These are phyloP conservation scores for Craniophora ligustri DNA, from an alignment of 2,888 invertebrate genomes.

Conservation along the genomic window DNA sequence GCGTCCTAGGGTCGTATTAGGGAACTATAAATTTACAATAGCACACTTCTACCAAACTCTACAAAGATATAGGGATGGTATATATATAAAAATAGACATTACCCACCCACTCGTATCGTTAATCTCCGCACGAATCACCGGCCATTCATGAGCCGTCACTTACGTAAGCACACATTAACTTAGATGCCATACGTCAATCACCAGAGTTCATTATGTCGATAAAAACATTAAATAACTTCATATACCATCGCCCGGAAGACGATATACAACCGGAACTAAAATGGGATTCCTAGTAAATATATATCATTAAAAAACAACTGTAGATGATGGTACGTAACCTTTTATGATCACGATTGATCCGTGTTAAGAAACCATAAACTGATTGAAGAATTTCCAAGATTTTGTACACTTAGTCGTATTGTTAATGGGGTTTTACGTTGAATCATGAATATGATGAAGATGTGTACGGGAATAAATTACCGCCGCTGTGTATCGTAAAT, in stretches of 20 bases:
- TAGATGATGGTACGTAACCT: constrained; percentile 26
- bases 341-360: constrained; percentile 37
- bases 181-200: constrained; percentile 38
- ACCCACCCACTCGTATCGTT: neutral
- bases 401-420: constrained; percentile 4
- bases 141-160: constrained; percentile 35
- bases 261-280: constrained; percentile 50
- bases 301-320: constrained; percentile 24
- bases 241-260: constrained; percentile 41
- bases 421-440: constrained; percentile 17
- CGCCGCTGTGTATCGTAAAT: constrained; percentile 30
- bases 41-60: no score
- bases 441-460: constrained; percentile 23
- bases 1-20: no score
- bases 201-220: constrained; percentile 24
- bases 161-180: constrained; percentile 35
- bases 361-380: constrained; percentile 30
- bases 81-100: constrained; percentile 16
- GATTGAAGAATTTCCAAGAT: constrained; percentile 5
- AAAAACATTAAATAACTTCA: constrained; percentile 36
- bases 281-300: constrained; percentile 38
- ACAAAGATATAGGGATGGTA: no score
- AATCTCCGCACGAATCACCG: constrained; percentile 23
- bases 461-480: constrained; percentile 28
- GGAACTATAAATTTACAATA: no score